Conservation (phyloP, 2,113 vertebrate genomes). For the Willisornis vidua region DNA sequence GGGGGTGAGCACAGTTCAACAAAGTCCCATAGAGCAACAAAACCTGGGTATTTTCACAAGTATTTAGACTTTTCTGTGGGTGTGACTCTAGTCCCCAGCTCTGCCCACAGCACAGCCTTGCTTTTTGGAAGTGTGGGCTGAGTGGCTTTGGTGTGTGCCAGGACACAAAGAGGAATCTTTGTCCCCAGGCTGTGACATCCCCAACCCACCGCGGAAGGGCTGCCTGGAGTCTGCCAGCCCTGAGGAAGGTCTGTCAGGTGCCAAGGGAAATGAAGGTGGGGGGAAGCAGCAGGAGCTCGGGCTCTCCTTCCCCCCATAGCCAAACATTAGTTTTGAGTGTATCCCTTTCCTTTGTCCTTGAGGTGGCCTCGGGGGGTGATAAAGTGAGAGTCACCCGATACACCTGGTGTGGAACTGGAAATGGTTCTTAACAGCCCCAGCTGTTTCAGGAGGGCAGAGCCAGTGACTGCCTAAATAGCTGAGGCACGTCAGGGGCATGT, state of each 20-base stretch:
- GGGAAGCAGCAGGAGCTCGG: background rate
- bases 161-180: background rate
- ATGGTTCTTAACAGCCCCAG: slow-evolving; percentile 85
- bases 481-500: background rate
- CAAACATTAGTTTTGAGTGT: slow-evolving; percentile 89
- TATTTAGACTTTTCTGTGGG: background rate
- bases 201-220: background rate
- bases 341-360: slow-evolving; percentile 87
- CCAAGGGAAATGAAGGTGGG: background rate
- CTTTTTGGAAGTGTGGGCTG: background rate
- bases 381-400: slow-evolving; percentile 93
- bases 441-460: slow-evolving; percentile 77
- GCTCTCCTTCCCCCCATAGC: slow-evolving; percentile 48
- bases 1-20: background rate
- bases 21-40: background rate
- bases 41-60: background rate
- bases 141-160: background rate
- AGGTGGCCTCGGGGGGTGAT: slow-evolving; percentile 90
- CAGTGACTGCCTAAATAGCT: background rate
- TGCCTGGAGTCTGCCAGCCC: background rate
- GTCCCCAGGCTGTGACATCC: slow-evolving; percentile 17
- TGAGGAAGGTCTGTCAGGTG: background rate
- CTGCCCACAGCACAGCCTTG: background rate
- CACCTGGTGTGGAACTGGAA: slow-evolving; percentile 86
- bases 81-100: background rate